Base-by-base conservation (phyloP, 2,888 invertebrate species). In the Rhabditoides inermis region DNA sequence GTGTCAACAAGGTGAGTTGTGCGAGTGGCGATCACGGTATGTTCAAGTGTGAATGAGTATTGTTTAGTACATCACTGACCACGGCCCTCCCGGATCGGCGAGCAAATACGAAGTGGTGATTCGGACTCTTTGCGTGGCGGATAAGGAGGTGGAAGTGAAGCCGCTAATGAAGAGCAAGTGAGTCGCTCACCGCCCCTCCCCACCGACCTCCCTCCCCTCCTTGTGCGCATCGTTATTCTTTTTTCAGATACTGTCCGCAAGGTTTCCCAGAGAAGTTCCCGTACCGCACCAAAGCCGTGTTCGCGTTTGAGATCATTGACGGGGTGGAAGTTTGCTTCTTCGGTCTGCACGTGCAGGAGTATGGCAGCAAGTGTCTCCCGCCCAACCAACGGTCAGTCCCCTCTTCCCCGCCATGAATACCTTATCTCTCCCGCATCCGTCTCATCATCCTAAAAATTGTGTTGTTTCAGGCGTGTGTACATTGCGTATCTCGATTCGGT, bases 271-370 rank as follows among this genome's bases (percentile, higher is more conserved):
- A 86, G 3, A 88, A 88, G 77, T 95, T 95, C 81, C 94, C 95
- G 7, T 95, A 92, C 79, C 83, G 90, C 68, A 90, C 95, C 61
- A 98, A 98, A 82, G 95, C 95, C 15, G 82, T 98, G 68, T 98
- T 98, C 82, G 98, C 95, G 53, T 98, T 95, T 81, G 94, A 98
- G 80, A 94, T 95, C 77, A 88, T 95, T 51, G 92, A 98, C 77
- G 95, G 95, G 45, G 86, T 87, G 40, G 95, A 98, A 79, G 90
- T 98, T n/a, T 98, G 95, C 81, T 94, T 98, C 83, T 98, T 98
- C 81, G 95, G 95, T 63, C 94, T 98, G 91, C 95, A 98, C 79
- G 95, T 98, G 23, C 98, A 98, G 82, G 98, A 98, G 79, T 98
- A 98, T 79, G 95, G 95, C 27, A 92, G 92, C 45, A 90, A 94